phyloP scores from a whole-genome alignment of 1,140 invertebrate genomes.

The Teleogryllus occipitalis region DNA sequence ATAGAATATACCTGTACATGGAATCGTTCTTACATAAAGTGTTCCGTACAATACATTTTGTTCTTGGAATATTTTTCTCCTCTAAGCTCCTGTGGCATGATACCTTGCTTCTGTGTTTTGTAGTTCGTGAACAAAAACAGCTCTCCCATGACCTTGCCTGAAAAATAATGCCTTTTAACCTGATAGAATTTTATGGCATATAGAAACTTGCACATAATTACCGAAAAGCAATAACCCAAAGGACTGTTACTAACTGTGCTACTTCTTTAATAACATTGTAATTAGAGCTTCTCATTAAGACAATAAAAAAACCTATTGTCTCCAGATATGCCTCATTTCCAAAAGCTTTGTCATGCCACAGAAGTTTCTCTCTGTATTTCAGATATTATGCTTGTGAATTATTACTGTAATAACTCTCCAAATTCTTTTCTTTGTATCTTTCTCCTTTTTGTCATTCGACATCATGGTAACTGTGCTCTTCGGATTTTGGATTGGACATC shows the following conservation, averaged over 20 bases:
- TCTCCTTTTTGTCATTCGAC: not conserved
- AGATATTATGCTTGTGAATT: not conserved
- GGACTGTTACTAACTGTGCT: not conserved
- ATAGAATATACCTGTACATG: not conserved
- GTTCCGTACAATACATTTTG: not conserved
- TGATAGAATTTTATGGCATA: too few species aligned
- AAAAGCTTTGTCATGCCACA: not conserved
- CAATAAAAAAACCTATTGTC: not conserved
- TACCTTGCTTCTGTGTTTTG: not conserved
- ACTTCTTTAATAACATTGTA: too few species aligned
- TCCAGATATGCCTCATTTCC: not conserved
- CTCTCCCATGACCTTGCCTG: not conserved
- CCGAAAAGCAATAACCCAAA: not conserved
- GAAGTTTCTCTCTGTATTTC: not conserved
- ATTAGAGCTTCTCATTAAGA: not conserved
- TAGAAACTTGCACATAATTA: not conserved
- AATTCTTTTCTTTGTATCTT: not conserved
- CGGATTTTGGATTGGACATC: not conserved
- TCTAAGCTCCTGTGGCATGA: not conserved
- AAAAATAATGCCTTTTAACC: not conserved
- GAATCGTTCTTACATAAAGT: not conserved
- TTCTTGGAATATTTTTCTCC: not conserved
- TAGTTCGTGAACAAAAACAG: not conserved
- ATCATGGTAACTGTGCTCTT: not conserved
- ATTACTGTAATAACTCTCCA: not conserved